Base-by-base conservation (phyloP, 2,888 invertebrate species). In the Anticlea derivata region DNA sequence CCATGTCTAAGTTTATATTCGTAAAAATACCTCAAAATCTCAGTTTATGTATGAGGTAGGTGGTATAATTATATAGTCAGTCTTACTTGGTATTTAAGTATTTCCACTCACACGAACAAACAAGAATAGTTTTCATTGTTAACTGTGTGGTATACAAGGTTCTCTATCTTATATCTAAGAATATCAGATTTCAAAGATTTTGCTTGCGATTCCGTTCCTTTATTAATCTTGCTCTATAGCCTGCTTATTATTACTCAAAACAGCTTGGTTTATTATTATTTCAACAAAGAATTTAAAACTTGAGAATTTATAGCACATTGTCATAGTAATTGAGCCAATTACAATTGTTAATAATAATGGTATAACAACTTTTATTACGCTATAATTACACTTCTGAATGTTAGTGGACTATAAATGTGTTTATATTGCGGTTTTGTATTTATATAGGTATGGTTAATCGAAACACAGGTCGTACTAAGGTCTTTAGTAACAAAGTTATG, bases 261-360 rank as follows among this genome's bases (percentile, higher is more conserved):
- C 24, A 52, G 20, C 13, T 44, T 23, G 24, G 27, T 43, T 44
- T 39, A 29, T 54, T 34, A 53, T 50, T 48, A 48, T 47, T 47
- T 24, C 33, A 37, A 44, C 31, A 41, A 53, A 50, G 41, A 50
- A 57, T 30, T 53, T 31, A 44, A 46, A 52, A 51, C 46, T 38
- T 37, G 33, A 45, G 39, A 53, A 46, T 58, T 55, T 54, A 58
- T 50, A 44, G 43, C 49, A 55, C 51, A 58, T 44, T 55, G 50
- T 55, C 51, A 50, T 51, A 49, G 39, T 50, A 49, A 54, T 54
- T 49, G 47, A 35, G 43, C 22, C 41, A 44, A 52, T 47, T 49
- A 49, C 31, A 35, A 48, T 53, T 53, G 45, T 49, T 34, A 31
- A 34, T 50, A 54, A 41, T 49, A 45, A 49, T 50, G 37, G 11